Evolutionary conservation across 2,113 vertebrate species (phyloP).

Genomic region (Pluvianellus socialis): DNA sequence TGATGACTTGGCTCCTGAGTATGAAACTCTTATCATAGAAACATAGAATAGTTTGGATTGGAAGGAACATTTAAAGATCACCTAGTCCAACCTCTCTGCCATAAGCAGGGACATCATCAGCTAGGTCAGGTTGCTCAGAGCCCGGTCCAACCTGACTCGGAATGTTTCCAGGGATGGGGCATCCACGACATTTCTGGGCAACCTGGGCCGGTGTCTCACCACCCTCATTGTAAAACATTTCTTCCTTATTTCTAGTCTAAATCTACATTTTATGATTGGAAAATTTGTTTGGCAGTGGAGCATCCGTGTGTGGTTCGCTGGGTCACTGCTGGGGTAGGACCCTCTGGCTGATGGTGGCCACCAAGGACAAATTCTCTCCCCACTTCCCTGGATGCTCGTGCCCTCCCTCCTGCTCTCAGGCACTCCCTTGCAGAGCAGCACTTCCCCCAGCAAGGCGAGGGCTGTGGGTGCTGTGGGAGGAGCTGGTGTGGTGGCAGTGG

Average conservation of each 20-base stretch:
- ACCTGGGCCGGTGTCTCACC: not conserved
- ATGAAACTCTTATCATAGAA: not conserved
- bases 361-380: not conserved
- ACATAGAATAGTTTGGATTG: not conserved
- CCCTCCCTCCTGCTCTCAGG: not conserved
- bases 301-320: fast-evolving
- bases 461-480: not conserved
- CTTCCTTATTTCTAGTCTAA: not conserved
- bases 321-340: fast-evolving
- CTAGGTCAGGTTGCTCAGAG: not conserved
- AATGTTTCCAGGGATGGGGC: not conserved
- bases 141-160: not conserved
- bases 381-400: fast-evolving
- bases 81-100: not conserved
- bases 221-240: not conserved
- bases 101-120: not conserved
- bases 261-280: not conserved
- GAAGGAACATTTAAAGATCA: not conserved
- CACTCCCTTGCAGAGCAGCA: not conserved
- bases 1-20: fast-evolving
- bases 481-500: not conserved
- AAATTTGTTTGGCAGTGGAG: fast-evolving
- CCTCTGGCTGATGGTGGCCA: fast-evolving
- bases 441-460: fast-evolving
- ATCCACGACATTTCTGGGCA: not conserved